Evolutionary conservation across 2,888 invertebrate species (phyloP), one percentile per base, ranked within the genome.

Genomic region (Polymixis flavicincta): DNA sequence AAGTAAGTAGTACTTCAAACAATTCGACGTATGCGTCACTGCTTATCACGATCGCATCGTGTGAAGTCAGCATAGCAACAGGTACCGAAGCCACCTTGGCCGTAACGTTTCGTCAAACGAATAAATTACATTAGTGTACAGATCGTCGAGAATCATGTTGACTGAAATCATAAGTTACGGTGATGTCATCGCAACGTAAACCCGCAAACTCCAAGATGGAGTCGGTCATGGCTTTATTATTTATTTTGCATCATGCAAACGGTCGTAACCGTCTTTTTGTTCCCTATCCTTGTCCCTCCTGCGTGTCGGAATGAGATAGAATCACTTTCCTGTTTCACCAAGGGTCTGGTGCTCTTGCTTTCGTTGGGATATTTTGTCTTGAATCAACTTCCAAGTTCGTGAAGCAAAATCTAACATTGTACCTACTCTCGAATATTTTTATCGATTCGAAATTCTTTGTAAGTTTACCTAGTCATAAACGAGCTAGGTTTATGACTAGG

Each of bases 81-180:
- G 83, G 79, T 82, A 63, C 37, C 61, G 84, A 81, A 83, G 82
- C 74, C 85, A 80, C 80, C 86, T 87, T 84, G 80, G 85, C 74
- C 80, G 78, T 37, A 90, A 87, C 83, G 89, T 89, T 90, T 90
- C 89, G 90, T 91, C 91, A 89, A 89, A 86, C 85, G 90, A 90
- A 91, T 83, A 82, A 80, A 82, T 85, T 91, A 92, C 86, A 90
- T 90, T 88, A 91, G 87, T 88, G 77, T 87, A 91, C 87, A 89
- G 87, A 88, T 90, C 92, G 90, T 83, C 86, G 85, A 88, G 88
- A 87, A 84, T 80, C 80, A 87, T 95, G 91, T 95, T 95, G 92
- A 93, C 93, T 93, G 92, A 93, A 95, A 93, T 94, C 94, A 95
- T 95, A 95, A 95, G 93, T 92, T 90, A 91, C 91, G 94, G 90